Conservation (phyloP, 2,888 invertebrate species). For the Pycnomerus fuliginosus region DNA sequence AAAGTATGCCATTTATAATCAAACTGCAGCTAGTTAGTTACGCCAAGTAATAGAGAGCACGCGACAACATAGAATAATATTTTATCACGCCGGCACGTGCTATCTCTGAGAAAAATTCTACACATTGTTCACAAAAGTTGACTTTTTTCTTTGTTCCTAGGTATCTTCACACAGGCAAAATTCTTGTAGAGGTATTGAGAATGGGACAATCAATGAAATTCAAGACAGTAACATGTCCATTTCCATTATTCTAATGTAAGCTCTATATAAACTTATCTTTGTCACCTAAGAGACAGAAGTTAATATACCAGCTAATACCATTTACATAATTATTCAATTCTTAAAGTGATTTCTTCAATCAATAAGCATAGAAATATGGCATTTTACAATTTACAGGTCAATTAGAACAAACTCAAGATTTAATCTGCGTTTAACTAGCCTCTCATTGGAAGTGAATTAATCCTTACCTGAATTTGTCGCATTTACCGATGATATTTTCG, state of each 20-base stretch:
- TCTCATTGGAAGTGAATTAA: no score
- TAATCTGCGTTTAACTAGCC: no score
- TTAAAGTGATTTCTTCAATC: slow-evolving; percentile 4
- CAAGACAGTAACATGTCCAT: no score
- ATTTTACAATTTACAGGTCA: slow-evolving; percentile 9
- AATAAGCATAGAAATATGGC: slow-evolving; percentile 18
- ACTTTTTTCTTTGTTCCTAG: no score
- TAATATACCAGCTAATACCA: slow-evolving; percentile 5
- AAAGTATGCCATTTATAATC: slow-evolving; percentile 36
- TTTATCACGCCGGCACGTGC: slow-evolving; percentile 29
- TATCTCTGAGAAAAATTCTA: slow-evolving; percentile 26
- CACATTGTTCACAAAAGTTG: slow-evolving; percentile 14
- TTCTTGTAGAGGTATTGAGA: no score
- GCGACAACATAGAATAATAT: slow-evolving; percentile 28
- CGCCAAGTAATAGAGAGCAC: slow-evolving; percentile 36
- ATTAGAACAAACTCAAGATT: no score
- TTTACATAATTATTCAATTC: slow-evolving; percentile 15
- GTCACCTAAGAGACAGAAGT: slow-evolving; percentile 4
- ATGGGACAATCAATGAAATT: no score
- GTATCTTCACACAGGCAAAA: no score
- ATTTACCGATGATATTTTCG: no score
- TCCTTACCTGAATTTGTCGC: no score
- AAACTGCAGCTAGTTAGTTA: slow-evolving; percentile 34
- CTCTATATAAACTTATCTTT: slow-evolving; percentile 1
- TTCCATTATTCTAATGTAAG: no score